Evolutionary conservation across 2,113 vertebrate species (phyloP).

Genomic region (Alethe diademata): DNA sequence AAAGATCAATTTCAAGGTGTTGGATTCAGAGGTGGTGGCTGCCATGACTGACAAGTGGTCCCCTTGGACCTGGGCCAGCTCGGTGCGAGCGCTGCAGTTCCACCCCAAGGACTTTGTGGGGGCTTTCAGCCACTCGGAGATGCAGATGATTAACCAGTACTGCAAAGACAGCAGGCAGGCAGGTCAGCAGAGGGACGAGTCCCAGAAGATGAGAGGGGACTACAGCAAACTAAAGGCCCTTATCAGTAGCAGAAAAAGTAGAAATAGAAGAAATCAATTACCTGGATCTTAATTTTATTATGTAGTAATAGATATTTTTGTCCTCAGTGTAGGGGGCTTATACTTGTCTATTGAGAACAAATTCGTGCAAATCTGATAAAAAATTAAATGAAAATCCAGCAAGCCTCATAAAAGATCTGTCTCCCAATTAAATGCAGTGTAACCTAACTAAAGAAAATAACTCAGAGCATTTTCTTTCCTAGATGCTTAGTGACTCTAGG

Average conservation of each 20-base stretch:
- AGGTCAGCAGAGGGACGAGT: slow-evolving; percentile 71
- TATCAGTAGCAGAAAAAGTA: slow-evolving; percentile 91
- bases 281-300: slow-evolving; percentile 77
- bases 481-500: slow-evolving; percentile 30
- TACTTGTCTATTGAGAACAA: slow-evolving; percentile 44
- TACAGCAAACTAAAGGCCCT: slow-evolving; percentile 93
- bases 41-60: slow-evolving; percentile 86
- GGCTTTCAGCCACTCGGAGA: slow-evolving; percentile 87
- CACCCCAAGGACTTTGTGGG: slow-evolving; percentile 88
- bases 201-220: slow-evolving; percentile 84
- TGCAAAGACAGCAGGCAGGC: slow-evolving; percentile 92
- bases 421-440: slow-evolving; percentile 41
- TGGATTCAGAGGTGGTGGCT: slow-evolving; percentile 84
- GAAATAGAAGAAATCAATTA: slow-evolving; percentile 89
- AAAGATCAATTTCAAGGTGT: slow-evolving; percentile 91
- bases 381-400: not conserved
- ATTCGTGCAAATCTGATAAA: slow-evolving; percentile 36
- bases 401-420: not conserved
- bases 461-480: slow-evolving; percentile 44
- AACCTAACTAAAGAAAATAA: slow-evolving; percentile 45
- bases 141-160: slow-evolving; percentile 90
- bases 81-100: slow-evolving; percentile 74
- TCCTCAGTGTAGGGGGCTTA: slow-evolving; percentile 20
- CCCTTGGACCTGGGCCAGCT: slow-evolving; percentile 86
- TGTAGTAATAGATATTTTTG: not conserved